These are phyloP conservation scores for Miichthys miiuy DNA, from an alignment of 2,797 vertebrate genomes.

Conservation along the genomic window DNA sequence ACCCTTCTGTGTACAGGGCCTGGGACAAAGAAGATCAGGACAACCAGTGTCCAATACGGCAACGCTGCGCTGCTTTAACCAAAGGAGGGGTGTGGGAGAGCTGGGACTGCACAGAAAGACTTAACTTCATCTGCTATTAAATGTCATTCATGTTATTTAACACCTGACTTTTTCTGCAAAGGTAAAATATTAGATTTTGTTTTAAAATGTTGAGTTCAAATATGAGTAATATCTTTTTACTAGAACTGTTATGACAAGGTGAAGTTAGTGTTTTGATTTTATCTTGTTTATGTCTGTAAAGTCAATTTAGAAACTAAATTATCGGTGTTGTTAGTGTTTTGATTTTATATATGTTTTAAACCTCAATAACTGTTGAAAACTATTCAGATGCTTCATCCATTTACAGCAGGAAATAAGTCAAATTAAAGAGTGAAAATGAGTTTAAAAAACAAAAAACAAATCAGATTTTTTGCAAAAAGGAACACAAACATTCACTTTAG, in stretches of 20 bases:
- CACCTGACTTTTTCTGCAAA: not conserved
- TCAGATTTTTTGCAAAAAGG: too few species aligned
- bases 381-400: too few species aligned
- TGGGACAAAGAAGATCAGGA: conserved; percentile 32
- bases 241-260: not conserved
- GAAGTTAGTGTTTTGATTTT: conserved; percentile 5
- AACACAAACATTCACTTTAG: too few species aligned
- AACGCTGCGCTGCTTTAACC: conserved; percentile 51
- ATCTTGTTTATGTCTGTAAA: too few species aligned
- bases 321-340: too few species aligned
- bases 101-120: conserved; percentile 40
- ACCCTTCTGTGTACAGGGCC: conserved; percentile 17
- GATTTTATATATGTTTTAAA: too few species aligned
- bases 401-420: too few species aligned
- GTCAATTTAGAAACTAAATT: too few species aligned
- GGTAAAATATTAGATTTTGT: not conserved
- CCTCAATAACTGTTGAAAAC: too few species aligned
- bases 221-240: not conserved
- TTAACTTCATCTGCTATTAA: conserved; percentile 59
- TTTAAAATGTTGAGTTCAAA: not conserved
- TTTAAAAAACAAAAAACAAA: too few species aligned
- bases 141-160: not conserved
- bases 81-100: conserved; percentile 36
- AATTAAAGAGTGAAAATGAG: not conserved
- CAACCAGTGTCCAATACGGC: conserved; percentile 42